phyloP scores from a whole-genome alignment of 2,113 vertebrate species.

The Neotoma lepida region DNA sequence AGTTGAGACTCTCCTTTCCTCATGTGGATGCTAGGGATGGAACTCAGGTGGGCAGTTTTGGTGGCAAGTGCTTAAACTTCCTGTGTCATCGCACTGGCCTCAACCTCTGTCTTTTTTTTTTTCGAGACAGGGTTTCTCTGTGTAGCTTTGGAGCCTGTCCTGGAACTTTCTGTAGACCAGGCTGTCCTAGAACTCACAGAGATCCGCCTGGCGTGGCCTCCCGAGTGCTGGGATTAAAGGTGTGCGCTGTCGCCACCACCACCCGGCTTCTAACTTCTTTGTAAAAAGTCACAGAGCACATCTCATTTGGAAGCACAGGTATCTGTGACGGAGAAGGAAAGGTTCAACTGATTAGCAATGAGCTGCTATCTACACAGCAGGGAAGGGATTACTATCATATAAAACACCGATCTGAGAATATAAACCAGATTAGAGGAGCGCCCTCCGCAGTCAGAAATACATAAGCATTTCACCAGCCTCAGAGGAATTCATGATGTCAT shows the following conservation, averaged over 20 bases:
- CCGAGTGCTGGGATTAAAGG: too few relatives aligned
- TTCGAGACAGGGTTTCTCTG: too few relatives aligned
- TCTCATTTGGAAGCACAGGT: background rate
- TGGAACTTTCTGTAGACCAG: too few relatives aligned
- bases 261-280: background rate
- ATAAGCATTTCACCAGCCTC: background rate
- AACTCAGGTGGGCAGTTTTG: background rate
- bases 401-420: slow-evolving; percentile 23
- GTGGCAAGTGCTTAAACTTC: background rate
- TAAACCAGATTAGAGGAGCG: background rate
- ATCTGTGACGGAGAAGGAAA: background rate
- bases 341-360: background rate
- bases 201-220: too few relatives aligned
- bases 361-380: background rate
- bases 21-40: background rate
- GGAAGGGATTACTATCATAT: background rate
- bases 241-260: too few relatives aligned
- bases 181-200: too few relatives aligned
- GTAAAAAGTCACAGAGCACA: background rate
- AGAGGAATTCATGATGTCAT: background rate
- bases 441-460: background rate
- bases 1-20: background rate
- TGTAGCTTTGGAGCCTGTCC: too few relatives aligned
- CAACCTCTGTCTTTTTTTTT: background rate
- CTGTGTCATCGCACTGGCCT: too few relatives aligned